phyloP scores from a whole-genome alignment of 64 coral and sea anemone genomes.

The Hydrozoanthus tunicans region DNA sequence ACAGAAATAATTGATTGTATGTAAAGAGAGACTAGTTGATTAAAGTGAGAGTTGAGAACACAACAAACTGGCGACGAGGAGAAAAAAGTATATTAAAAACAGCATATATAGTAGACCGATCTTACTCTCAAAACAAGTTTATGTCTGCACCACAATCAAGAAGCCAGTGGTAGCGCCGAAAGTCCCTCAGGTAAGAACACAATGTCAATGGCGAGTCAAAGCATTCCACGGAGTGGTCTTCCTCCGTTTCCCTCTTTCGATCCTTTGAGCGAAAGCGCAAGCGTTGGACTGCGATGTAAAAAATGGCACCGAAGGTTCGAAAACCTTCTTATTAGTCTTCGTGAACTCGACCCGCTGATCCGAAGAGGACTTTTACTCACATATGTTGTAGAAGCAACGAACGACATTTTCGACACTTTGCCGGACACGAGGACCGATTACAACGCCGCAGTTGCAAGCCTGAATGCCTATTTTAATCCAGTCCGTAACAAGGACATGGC shows the following conservation, averaged over 20 bases:
- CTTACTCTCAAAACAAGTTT: no score
- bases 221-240: conserved; percentile 35
- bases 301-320: conserved; percentile 47
- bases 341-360: conserved; percentile 22
- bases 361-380: conserved; percentile 24
- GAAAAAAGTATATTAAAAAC: no score
- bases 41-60: no score
- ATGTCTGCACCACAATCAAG: no score
- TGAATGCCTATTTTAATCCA: not conserved
- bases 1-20: no score
- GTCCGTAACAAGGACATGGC: not conserved
- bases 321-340: conserved; percentile 24
- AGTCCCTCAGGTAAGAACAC: no score
- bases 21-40: no score
- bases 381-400: conserved; percentile 23
- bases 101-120: no score
- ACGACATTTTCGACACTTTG: conserved; percentile 46
- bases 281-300: conserved; percentile 6
- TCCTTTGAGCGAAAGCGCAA: conserved; percentile 22
- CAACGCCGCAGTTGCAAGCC: not conserved
- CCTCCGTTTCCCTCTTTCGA: conserved; percentile 39
- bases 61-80: no score
- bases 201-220: not conserved
- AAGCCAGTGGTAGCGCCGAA: no score
- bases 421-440: not conserved